A percentile compares a stretch with the other conserved stretches of the same genome.
Evolutionary conservation across 2,888 invertebrate genomes (phyloP).

Genomic region (Sesia bembeciformis): DNA sequence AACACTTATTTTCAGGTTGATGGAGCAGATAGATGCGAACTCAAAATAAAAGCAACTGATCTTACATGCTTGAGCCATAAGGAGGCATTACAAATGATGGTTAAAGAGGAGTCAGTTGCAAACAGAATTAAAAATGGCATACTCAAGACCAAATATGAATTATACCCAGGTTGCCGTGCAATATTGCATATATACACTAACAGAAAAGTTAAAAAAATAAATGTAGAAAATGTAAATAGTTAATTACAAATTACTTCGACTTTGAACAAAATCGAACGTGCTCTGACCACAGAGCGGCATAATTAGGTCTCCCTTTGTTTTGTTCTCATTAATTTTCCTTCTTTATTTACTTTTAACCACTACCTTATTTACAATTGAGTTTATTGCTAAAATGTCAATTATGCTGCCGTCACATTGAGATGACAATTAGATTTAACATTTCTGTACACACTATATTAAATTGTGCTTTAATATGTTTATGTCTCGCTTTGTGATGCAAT

Average conservation of each 20-base stretch:
- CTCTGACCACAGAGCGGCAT: too few relatives aligned
- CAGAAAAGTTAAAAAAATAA: slow-evolving; percentile 18
- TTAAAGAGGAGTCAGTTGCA: slow-evolving; percentile 38
- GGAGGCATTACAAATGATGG: slow-evolving; percentile 46
- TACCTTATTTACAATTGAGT: too few relatives aligned
- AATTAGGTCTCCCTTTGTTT: too few relatives aligned
- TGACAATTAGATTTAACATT: too few relatives aligned
- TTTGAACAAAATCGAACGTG: too few relatives aligned
- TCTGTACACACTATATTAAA: too few relatives aligned
- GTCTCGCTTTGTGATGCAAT: too few relatives aligned
- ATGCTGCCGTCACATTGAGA: too few relatives aligned
- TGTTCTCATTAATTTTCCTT: too few relatives aligned
- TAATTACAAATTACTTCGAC: not conserved
- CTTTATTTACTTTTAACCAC: too few relatives aligned
- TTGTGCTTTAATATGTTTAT: too few relatives aligned
- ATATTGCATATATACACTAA: slow-evolving; percentile 53
- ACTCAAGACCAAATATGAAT: slow-evolving; percentile 42
- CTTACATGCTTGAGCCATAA: slow-evolving; percentile 38
- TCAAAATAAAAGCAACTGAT: slow-evolving; percentile 47
- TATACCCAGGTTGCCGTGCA: slow-evolving; percentile 57
- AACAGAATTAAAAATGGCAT: slow-evolving; percentile 42
- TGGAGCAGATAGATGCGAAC: slow-evolving; percentile 53
- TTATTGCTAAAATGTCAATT: too few relatives aligned
- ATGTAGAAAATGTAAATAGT: slow-evolving; percentile 7
- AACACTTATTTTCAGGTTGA: slow-evolving; percentile 43